phyloP scores from a whole-genome alignment of 2,113 vertebrate species.

The Callocephalon fimbriatum region DNA sequence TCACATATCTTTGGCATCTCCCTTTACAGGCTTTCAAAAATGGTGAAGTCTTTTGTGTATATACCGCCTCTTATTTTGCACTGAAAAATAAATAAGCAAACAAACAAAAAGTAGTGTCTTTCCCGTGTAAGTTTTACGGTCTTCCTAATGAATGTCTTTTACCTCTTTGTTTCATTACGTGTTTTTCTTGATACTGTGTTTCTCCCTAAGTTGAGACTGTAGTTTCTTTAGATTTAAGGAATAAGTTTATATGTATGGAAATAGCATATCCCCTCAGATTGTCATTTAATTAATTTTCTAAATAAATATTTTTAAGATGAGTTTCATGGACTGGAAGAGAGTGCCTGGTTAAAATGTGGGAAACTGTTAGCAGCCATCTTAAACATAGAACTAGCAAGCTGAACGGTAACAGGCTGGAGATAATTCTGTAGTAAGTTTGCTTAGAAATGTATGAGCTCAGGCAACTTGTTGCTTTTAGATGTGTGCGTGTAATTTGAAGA shows the following conservation, averaged over 20 bases:
- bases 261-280: neutral
- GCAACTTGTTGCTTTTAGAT: neutral
- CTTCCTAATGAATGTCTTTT: neutral
- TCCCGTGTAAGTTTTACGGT: neutral
- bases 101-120: neutral
- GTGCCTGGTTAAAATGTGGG: neutral
- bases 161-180: neutral
- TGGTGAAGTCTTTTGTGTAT: neutral
- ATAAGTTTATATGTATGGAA: neutral
- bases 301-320: neutral
- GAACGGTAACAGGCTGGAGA: fast-evolving
- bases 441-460: neutral
- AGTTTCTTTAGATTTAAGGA: neutral
- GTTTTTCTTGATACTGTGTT: neutral
- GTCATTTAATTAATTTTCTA: neutral
- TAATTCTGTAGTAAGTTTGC: neutral
- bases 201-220: neutral
- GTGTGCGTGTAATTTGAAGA: neutral
- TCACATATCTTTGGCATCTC: neutral
- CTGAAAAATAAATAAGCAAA: neutral
- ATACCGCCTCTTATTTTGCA: neutral
- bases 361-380: neutral
- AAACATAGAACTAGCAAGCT: fast-evolving
- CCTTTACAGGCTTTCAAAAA: neutral
- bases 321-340: neutral